Base-by-base conservation (phyloP, 1,140 invertebrate species). In the Pogonognathellus flavescens region DNA sequence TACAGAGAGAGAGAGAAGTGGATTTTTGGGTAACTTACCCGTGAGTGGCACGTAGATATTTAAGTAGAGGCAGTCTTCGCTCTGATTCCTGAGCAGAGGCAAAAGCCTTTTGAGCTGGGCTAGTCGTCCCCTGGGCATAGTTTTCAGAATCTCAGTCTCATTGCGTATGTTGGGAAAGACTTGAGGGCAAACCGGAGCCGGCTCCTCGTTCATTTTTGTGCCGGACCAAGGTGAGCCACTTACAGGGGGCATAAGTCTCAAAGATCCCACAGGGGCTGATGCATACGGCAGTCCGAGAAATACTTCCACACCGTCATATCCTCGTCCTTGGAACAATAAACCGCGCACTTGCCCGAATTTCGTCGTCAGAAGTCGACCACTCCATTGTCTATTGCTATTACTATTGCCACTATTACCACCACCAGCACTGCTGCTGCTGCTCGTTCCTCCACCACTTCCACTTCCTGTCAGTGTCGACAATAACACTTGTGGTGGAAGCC, bases 241-340 rank as follows among this genome's bases (percentile, higher is more conserved):
- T 0, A 97, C 96, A 14, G 97, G 97, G 10, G 97, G 97, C 96
- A 98, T 98, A 90, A 99, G 98, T 60, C 98, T 92, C 31, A 99
- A 92, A 82, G 94, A 94, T 11, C 97, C 97, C 1, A 96, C 92
- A 8, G 97, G 97, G 52, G 98, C 95, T 31, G 96, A 97, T 16
- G 97, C 98, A 90, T 99, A 99, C 0, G 97, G 97, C 62, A 99
- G 95, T 2, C 98, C 98, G 10, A 96, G 93, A 90, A 98, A 99
- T 81, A 97, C 95, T 91, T 98, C 97, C 9, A 98, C 97, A 52
- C 88, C 88, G 22, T 88, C 88, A 22, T 84, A 83, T 52, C 76
- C 82, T 59, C 81, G 53, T 49, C 85, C 86, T 9, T 85, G 50
- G 52, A 87, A 87, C 14, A 88, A 52, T 41, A 86, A 88, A 3